These are phyloP conservation scores for Orientallactaga sibirica DNA, from an alignment of 2,797 vertebrate genomes.

Conservation along the genomic window DNA sequence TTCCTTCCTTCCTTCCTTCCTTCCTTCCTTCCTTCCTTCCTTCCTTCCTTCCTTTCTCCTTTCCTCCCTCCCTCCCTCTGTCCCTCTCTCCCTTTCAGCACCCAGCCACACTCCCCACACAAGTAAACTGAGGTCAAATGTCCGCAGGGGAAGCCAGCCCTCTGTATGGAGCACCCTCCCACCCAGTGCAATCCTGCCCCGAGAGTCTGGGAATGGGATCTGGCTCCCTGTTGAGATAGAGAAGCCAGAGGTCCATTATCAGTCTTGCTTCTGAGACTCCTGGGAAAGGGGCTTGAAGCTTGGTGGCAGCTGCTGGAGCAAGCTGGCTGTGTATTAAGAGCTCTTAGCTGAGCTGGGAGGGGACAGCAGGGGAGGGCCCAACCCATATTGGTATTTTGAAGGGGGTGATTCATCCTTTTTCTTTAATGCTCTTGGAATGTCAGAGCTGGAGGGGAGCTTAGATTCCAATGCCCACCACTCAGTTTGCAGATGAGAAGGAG, in stretches of 20 bases:
- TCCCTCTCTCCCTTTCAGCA: background rate
- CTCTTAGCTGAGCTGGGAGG: slow-evolving; percentile 75
- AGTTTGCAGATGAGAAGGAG: slow-evolving; percentile 71
- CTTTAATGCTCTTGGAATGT: slow-evolving; percentile 84
- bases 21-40: background rate
- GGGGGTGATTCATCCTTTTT: slow-evolving; percentile 83
- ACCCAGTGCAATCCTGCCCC: background rate
- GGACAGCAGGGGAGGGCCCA: slow-evolving; percentile 71
- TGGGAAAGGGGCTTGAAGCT: slow-evolving; percentile 83
- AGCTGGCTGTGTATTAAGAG: slow-evolving; percentile 80
- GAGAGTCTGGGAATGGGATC: slow-evolving; percentile 75
- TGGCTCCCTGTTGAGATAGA: slow-evolving; percentile 74
- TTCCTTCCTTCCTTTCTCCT: background rate
- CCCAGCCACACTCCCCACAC: background rate
- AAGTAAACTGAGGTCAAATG: slow-evolving; percentile 49
- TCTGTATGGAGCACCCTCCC: slow-evolving; percentile 22
- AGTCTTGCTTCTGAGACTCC: slow-evolving; percentile 80
- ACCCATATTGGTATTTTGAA: slow-evolving; percentile 82
- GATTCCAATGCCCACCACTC: slow-evolving; percentile 71
- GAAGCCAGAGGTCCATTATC: slow-evolving; percentile 80
- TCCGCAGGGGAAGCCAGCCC: slow-evolving; percentile 57
- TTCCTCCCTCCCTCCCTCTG: background rate
- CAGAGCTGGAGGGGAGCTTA: slow-evolving; percentile 73
- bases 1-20: background rate
- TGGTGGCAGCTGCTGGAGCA: slow-evolving; percentile 82